phyloP scores from a whole-genome alignment of 2,888 invertebrate genomes.

The Parnassius apollo region DNA sequence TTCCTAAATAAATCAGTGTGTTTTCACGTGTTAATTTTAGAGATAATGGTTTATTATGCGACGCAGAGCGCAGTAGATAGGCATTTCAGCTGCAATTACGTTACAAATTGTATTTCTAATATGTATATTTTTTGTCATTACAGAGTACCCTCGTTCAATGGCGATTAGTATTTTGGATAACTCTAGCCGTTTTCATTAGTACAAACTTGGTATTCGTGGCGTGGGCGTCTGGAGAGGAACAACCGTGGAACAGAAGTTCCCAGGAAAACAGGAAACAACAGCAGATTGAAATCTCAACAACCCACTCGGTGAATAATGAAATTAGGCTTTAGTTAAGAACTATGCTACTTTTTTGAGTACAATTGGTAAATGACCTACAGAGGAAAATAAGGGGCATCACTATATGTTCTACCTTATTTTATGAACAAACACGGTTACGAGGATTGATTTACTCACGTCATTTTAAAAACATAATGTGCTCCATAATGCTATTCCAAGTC shows the following conservation, averaged over 20 bases:
- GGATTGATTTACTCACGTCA: not conserved
- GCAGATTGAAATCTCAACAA: constrained; percentile 48
- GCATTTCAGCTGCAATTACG: too few relatives aligned
- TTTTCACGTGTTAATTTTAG: too few relatives aligned
- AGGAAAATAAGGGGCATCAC: not conserved
- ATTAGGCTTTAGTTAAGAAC: constrained; percentile 16
- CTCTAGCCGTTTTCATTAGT: constrained; percentile 85
- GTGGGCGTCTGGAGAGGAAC: constrained; percentile 89
- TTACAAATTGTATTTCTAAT: not conserved
- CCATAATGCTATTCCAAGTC: too few relatives aligned
- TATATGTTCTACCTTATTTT: too few relatives aligned
- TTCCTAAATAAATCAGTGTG: too few relatives aligned
- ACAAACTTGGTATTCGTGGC: constrained; percentile 87
- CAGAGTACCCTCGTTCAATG: constrained; percentile 85
- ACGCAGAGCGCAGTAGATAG: too few relatives aligned
- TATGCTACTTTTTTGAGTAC: constrained; percentile 28
- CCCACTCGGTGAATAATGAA: constrained; percentile 17
- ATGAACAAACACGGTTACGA: not conserved
- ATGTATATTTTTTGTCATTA: constrained; percentile 31
- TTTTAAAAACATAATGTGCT: too few relatives aligned
- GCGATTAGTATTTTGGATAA: constrained; percentile 91
- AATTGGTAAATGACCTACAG: constrained; percentile 15
- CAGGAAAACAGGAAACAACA: constrained; percentile 58
- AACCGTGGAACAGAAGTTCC: constrained; percentile 85
- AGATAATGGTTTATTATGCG: too few relatives aligned